Percentiles rank a stretch among this genome's conserved stretches.
Conservation (phyloP, 2,113 vertebrate genomes). For the Pyrgilauda ruficollis region DNA sequence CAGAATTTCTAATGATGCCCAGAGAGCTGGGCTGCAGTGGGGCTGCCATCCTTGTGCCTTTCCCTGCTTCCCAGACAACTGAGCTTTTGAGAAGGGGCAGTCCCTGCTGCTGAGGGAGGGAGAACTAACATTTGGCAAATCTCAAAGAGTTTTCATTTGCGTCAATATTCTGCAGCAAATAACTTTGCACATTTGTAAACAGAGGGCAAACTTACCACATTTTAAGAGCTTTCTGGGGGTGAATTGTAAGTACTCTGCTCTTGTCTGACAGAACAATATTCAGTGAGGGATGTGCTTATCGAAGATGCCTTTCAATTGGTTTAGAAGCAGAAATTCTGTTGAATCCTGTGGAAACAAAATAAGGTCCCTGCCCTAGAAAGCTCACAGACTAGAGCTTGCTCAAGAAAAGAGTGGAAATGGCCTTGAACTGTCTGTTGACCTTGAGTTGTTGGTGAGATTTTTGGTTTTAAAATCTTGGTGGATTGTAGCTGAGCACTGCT, state of each 20-base stretch:
- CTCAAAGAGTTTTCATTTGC: not conserved
- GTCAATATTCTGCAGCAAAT: not conserved
- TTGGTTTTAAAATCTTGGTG: not conserved
- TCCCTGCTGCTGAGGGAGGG: not conserved
- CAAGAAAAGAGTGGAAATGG: not conserved
- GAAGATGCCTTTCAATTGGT: not conserved
- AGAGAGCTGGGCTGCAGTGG: not conserved
- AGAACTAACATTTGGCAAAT: not conserved
- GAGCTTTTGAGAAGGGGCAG: not conserved
- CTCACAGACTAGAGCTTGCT: not conserved
- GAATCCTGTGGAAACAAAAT: not conserved
- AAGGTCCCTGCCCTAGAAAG: not conserved
- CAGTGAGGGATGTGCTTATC: not conserved
- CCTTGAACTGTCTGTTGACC: constrained; percentile 10
- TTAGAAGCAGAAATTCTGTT: not conserved
- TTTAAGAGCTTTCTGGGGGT: not conserved
- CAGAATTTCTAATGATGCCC: not conserved
- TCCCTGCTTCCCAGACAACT: constrained; percentile 2
- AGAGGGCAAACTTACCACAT: not conserved
- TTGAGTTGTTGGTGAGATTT: not conserved
- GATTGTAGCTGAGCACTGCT: not conserved
- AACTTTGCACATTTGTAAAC: not conserved
- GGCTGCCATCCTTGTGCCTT: not conserved
- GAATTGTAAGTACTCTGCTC: not conserved
- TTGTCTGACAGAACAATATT: not conserved